These are phyloP conservation scores for Xylocampa areola DNA, from an alignment of 2,888 invertebrate genomes.

Conservation along the genomic window DNA sequence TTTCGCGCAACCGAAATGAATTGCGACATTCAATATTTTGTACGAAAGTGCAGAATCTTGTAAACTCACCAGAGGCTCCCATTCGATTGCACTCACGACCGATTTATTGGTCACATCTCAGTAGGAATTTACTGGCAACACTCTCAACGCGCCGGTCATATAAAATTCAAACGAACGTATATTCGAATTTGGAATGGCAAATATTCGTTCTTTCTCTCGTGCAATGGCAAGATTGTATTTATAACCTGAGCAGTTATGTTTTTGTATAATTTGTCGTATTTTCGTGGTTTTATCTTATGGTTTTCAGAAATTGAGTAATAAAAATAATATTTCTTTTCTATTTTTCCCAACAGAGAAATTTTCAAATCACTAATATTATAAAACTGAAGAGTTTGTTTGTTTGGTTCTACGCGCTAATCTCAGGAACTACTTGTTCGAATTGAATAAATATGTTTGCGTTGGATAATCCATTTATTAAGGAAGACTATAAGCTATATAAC, in stretches of 20 bases:
- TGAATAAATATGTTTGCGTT: too few relatives aligned
- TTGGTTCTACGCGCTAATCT: too few relatives aligned
- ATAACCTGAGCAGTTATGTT: constrained; percentile 3
- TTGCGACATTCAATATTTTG: constrained; percentile 41
- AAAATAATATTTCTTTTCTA: too few relatives aligned
- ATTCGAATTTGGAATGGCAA: constrained; percentile 35
- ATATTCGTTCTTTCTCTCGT: constrained; percentile 8
- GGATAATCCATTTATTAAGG: too few relatives aligned
- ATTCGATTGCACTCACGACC: constrained; percentile 55
- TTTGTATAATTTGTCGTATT: too few relatives aligned
- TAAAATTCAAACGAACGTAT: constrained; percentile 44
- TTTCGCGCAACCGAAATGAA: constrained; percentile 20
- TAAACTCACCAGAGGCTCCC: constrained; percentile 50
- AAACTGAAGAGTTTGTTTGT: too few relatives aligned
- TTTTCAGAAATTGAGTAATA: too few relatives aligned
- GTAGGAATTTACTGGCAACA: constrained; percentile 48
- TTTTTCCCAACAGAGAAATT: too few relatives aligned
- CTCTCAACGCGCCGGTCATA: constrained; percentile 36
- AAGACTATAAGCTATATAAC: too few relatives aligned
- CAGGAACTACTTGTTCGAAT: too few relatives aligned
- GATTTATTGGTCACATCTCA: constrained; percentile 51
- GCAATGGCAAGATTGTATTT: constrained; percentile 23
- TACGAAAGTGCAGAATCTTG: constrained; percentile 63
- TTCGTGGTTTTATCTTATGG: too few relatives aligned
- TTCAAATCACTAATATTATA: too few relatives aligned